Evolutionary conservation across 2,113 vertebrate genomes (phyloP), one percentile per base, ranked within the genome.

Genomic region (Ciconia boyciana): DNA sequence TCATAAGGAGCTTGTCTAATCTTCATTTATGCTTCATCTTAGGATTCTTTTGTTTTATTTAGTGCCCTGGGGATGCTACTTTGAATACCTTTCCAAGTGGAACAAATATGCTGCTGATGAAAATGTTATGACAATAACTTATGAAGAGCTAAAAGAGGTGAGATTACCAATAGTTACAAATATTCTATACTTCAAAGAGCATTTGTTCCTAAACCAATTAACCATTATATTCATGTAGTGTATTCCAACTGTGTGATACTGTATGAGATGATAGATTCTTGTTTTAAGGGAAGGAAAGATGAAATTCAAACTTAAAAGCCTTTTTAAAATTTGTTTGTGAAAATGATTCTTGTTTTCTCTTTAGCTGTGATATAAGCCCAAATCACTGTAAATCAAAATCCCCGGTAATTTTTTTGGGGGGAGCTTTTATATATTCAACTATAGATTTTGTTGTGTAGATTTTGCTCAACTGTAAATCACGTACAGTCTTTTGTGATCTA

Each of bases 81-180:
- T 98, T 70, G 97, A 98, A 22, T 97, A 98, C 11, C 94, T 97
- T 55, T 71, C 97, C 54, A 84, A 94, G 79, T 99, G 98, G 98
- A 98, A 98, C 72, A 97, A 98, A 75, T 97, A 89, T 15, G 91
- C 96, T 69, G 95, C 90, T 57, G 87, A 98, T 66, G 98, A 98
- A 58, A 96, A 97, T 34, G 74, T 99, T 25, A 97, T 98, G 98
- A 7, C 98, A 2, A 68, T 98, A 61, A 99, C 98, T 29, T 99
- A 98, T 7, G 98, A 99, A 89, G 98, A 98, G 14, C 60, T 99
- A 21, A 99, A 99, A 93, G 92, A 98, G 98, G 98, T 98, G 90
- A 94, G 86, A 5, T 36, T 65, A 54, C 13, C n/a, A 65, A 22
- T 14, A 43, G 17, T 29, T 48, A 55, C 10, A 65, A 85, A 52